phyloP scores from a whole-genome alignment of 1,140 invertebrate species.

The Gonioctena quinquepunctata region DNA sequence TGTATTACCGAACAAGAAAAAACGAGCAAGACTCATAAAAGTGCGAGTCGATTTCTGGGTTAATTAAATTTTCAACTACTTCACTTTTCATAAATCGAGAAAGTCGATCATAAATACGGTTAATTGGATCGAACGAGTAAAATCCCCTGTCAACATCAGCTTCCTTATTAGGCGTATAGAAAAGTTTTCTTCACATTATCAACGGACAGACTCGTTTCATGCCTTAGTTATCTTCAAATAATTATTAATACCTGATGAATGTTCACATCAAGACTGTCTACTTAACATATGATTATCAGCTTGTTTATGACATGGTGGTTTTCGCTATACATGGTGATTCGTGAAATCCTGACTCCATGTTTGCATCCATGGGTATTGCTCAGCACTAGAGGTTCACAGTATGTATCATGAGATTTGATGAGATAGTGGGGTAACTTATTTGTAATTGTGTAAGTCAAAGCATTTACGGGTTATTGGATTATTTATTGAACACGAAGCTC shows the following conservation, averaged over 20 bases:
- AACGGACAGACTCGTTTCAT: background rate
- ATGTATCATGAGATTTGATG: no score
- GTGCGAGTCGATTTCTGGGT: background rate
- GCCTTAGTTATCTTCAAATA: background rate
- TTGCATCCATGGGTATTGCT: no score
- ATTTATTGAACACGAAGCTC: no score
- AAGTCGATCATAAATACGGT: background rate
- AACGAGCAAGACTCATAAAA: background rate
- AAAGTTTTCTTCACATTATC: background rate
- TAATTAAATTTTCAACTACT: background rate
- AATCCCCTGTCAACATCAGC: background rate
- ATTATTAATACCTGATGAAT: background rate
- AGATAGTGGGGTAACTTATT: no score
- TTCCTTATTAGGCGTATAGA: background rate
- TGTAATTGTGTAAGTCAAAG: no score
- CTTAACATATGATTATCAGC: background rate
- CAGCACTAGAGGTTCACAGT: no score
- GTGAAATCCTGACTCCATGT: no score
- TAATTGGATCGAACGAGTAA: background rate
- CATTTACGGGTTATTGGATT: no score
- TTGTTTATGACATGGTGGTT: background rate
- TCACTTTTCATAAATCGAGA: background rate
- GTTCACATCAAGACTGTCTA: background rate
- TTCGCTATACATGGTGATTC: no score
- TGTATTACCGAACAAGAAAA: background rate